Base-by-base conservation (phyloP, 2,888 invertebrate genomes). In the Gonocerus acuteangulatus region DNA sequence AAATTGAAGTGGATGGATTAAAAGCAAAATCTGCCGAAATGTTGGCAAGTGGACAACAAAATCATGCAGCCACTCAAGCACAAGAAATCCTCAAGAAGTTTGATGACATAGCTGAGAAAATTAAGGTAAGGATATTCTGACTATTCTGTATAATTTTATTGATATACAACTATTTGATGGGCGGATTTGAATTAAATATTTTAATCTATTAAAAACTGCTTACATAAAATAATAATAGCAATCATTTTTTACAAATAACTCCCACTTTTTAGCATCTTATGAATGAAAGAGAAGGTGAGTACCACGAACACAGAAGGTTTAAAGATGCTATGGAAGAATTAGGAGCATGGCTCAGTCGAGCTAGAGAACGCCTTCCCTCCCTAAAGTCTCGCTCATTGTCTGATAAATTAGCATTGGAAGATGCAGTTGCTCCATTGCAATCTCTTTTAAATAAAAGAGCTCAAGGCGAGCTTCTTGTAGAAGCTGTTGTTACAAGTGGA, bases 311-410 rank as follows among this genome's bases (percentile, higher is more conserved):
- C 71, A 82, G 89, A 65, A 74, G 86, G 1, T 95, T 93, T 73
- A 94, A 94, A 72, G 93, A 93, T 75, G 89, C 93, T 3, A 87
- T 89, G 67, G 93, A 94, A 71, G 92, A 92, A 71, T 80, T 95
- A 15, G 86, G 87, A 51, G 84, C 86, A 58, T 95, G 95, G 94
- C 79, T 95, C 65, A 85, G 83, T 58, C 80, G 92, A 68, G 88
- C 92, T 0, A 82, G 91, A 65, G 93, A 94, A 75, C 92, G 91
- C 72, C 85, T 93, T 65, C 93, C 93, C 2, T 86, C 89, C 2
- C 77, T 91, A 64, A 90, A 89, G 72, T 91, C 91, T 63, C 83
- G 87, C 69, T 85, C 89, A 2, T 74, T 92, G 0, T 87, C 89
- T 68, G 93, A 93, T 70, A 90, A 92, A 73, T 72, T 92, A 61